A percentile compares a stretch with the other conserved stretches of the same genome.
Conservation (phyloP, 2,888 invertebrate species). For the Ichneumoninae sp. region DNA sequence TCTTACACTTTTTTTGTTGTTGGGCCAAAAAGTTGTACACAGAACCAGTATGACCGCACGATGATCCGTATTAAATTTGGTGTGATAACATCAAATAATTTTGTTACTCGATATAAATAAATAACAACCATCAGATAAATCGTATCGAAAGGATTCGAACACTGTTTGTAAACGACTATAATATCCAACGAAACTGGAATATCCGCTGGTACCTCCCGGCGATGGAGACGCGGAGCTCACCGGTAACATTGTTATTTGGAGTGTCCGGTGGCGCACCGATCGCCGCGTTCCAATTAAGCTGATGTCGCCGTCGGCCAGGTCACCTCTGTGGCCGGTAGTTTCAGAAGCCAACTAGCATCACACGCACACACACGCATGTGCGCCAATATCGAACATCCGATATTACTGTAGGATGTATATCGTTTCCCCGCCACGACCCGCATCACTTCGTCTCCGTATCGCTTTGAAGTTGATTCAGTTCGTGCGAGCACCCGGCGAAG, state of each 20-base stretch:
- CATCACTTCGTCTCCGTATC: conserved; percentile 52
- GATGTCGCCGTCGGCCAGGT: conserved; percentile 73
- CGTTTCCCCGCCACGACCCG: conserved; percentile 1
- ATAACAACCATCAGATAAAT: neutral
- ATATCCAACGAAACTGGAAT: conserved; percentile 3
- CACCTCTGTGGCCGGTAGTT: conserved; percentile 20
- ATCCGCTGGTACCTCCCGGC: neutral
- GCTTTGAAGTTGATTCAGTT: conserved; percentile 61
- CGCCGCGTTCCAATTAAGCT: conserved; percentile 75
- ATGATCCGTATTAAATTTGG: too few relatives aligned
- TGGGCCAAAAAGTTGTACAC: too few relatives aligned
- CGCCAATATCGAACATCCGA: neutral
- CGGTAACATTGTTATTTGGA: conserved; percentile 14
- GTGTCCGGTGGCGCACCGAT: conserved; percentile 8
- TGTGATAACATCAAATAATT: neutral
- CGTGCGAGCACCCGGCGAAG: conserved; percentile 9
- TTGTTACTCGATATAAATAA: neutral
- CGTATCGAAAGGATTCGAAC: neutral
- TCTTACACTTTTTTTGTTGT: too few relatives aligned
- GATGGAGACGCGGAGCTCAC: neutral
- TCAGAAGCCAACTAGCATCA: conserved; percentile 29
- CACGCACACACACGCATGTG: neutral
- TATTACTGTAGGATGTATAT: neutral
- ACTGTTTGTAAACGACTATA: neutral
- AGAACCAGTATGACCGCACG: too few relatives aligned